These are phyloP conservation scores for Polia nebulosa DNA, from an alignment of 2,888 invertebrate genomes.

Conservation along the genomic window DNA sequence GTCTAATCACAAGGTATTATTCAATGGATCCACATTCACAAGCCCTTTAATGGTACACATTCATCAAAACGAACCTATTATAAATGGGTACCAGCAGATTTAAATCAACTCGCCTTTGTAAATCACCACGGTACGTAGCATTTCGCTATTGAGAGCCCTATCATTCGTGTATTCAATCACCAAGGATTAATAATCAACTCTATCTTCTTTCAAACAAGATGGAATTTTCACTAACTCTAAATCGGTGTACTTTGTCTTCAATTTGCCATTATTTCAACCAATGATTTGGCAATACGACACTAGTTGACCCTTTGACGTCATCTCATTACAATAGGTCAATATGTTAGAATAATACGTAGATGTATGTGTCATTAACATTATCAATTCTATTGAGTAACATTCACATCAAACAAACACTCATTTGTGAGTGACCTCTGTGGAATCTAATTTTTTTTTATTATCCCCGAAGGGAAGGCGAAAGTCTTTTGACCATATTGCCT, in stretches of 20 bases:
- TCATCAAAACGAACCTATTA: constrained; percentile 26
- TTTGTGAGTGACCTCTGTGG: neutral
- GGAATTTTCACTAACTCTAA: constrained; percentile 1
- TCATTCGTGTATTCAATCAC: neutral
- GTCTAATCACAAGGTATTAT: constrained; percentile 29
- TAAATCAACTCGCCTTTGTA: constrained; percentile 58
- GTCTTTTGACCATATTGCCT: too few relatives aligned
- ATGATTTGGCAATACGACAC: constrained; percentile 30
- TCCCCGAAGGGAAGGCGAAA: too few relatives aligned
- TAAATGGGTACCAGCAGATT: constrained; percentile 45
- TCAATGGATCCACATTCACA: constrained; percentile 30
- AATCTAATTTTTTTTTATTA: too few relatives aligned
- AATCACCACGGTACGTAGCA: constrained; percentile 44
- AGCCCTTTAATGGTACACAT: constrained; percentile 19
- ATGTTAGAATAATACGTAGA: neutral
- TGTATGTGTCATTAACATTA: constrained; percentile 8
- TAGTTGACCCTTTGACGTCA: constrained; percentile 19
- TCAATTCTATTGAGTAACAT: neutral
- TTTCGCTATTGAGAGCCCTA: constrained; percentile 26
- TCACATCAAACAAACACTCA: neutral
- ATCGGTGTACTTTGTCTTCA: constrained; percentile 15
- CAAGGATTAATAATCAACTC: neutral
- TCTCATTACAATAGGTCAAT: neutral
- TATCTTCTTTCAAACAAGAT: neutral
- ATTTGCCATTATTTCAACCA: constrained; percentile 27